These are phyloP conservation scores for Danio jaintianensis DNA, from an alignment of 2,797 vertebrate species.

Conservation along the genomic window DNA sequence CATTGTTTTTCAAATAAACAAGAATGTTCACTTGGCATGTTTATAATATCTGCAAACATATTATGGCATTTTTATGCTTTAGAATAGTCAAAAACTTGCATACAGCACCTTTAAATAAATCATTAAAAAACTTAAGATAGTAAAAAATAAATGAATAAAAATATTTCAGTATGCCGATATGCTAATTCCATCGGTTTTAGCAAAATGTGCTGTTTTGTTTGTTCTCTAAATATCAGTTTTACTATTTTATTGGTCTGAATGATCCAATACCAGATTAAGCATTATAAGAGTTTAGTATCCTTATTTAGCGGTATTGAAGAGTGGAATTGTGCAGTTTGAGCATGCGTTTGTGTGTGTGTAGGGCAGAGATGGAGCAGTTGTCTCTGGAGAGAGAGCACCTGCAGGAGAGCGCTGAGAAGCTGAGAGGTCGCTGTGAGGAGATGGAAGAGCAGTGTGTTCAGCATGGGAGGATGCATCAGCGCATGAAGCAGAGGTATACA, in stretches of 20 bases:
- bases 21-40: too few species aligned
- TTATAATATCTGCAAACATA: too few species aligned
- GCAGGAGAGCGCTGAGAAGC: conserved; percentile 81
- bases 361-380: conserved; percentile 85
- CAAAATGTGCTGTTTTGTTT: background rate
- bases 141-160: too few species aligned
- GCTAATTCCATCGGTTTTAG: background rate
- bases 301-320: background rate
- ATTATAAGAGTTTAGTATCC: background rate
- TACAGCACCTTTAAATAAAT: too few species aligned
- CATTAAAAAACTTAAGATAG: too few species aligned
- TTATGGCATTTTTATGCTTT: too few species aligned
- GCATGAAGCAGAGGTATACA: conserved; percentile 91
- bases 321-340: background rate
- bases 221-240: background rate
- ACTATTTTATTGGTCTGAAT: background rate
- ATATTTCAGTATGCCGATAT: background rate
- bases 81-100: too few species aligned
- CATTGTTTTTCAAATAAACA: too few species aligned
- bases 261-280: background rate
- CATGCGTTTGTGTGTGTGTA: conserved; percentile 63
- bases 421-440: conserved; percentile 84
- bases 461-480: conserved; percentile 89
- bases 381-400: conserved; percentile 85
- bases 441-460: conserved; percentile 92